These are phyloP conservation scores for Atopsyche davidsoni DNA, from an alignment of 1,140 invertebrate species.

Conservation along the genomic window DNA sequence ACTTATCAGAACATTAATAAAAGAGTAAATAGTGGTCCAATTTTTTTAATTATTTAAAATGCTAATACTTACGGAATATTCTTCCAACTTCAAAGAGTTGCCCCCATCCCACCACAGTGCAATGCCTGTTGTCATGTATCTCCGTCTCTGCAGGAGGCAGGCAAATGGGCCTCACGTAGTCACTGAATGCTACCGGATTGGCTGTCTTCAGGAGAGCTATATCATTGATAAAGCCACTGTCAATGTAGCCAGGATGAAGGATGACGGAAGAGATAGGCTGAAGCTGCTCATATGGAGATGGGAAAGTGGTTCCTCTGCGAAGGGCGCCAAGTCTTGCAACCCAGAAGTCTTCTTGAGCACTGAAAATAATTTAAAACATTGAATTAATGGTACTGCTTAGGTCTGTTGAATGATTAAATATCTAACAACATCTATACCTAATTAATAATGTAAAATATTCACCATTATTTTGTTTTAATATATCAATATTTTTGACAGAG, in stretches of 20 bases:
- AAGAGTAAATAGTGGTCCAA: too few relatives aligned
- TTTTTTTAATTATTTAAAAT: constrained; percentile 2
- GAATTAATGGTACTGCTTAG: not conserved
- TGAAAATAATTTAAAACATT: constrained; percentile 35
- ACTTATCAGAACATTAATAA: too few relatives aligned
- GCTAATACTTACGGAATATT: constrained; percentile 77
- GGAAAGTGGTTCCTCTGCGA: constrained; percentile 62
- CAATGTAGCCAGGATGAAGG: constrained; percentile 69
- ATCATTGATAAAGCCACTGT: constrained; percentile 75
- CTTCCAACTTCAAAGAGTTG: constrained; percentile 73
- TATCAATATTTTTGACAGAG: too few relatives aligned
- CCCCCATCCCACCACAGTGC: constrained; percentile 78
- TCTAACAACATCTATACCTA: too few relatives aligned
- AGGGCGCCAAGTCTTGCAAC: constrained; percentile 70
- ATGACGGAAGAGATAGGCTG: constrained; percentile 56
- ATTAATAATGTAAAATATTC: too few relatives aligned
- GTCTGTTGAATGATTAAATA: too few relatives aligned
- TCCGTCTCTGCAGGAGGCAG: constrained; percentile 50
- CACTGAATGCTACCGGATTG: constrained; percentile 60
- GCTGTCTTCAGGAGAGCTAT: constrained; percentile 65
- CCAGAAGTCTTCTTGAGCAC: constrained; percentile 70
- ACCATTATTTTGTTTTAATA: too few relatives aligned
- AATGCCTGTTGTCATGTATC: constrained; percentile 57
- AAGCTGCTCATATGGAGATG: constrained; percentile 69
- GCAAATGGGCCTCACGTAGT: constrained; percentile 71